A percentile compares a stretch with the other conserved stretches of the same genome.
Conservation (phyloP, 2,888 invertebrate species). For the Lutraria lutraria region DNA sequence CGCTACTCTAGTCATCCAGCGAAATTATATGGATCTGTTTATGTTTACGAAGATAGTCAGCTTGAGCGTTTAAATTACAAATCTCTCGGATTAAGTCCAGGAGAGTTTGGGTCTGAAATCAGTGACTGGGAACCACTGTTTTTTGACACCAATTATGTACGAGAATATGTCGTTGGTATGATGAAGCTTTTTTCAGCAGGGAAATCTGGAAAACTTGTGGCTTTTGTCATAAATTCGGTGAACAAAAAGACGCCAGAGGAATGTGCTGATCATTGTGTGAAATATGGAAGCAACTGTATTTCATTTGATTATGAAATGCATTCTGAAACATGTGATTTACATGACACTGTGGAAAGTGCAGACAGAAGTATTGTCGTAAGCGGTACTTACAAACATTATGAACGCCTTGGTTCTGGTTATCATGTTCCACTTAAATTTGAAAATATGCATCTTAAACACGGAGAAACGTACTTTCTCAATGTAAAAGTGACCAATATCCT, state of each 20-base stretch:
- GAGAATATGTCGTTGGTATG: constrained; percentile 45
- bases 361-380: constrained; percentile 68
- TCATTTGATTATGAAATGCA: constrained; percentile 77
- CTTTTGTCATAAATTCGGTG: constrained; percentile 56
- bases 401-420: constrained; percentile 74
- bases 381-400: constrained; percentile 74
- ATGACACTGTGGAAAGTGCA: constrained; percentile 72
- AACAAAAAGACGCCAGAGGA: constrained; percentile 52
- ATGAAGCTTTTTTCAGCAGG: constrained; percentile 69
- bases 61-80: constrained; percentile 61
- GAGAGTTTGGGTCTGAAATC: constrained; percentile 72
- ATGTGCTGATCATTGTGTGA: constrained; percentile 72
- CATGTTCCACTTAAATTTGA: constrained; percentile 67
- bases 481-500: constrained; percentile 70
- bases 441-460: constrained; percentile 69
- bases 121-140: constrained; percentile 64
- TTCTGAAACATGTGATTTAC: constrained; percentile 74
- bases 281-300: constrained; percentile 70
- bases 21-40: constrained; percentile 70
- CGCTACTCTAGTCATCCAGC: constrained; percentile 75
- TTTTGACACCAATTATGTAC: constrained; percentile 56
- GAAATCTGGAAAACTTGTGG: constrained; percentile 71
- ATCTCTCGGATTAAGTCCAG: constrained; percentile 74
- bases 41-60: constrained; percentile 77
- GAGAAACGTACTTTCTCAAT: constrained; percentile 74